Base-by-base conservation (phyloP, 2,888 invertebrate species). In the Hypsopygia costalis region DNA sequence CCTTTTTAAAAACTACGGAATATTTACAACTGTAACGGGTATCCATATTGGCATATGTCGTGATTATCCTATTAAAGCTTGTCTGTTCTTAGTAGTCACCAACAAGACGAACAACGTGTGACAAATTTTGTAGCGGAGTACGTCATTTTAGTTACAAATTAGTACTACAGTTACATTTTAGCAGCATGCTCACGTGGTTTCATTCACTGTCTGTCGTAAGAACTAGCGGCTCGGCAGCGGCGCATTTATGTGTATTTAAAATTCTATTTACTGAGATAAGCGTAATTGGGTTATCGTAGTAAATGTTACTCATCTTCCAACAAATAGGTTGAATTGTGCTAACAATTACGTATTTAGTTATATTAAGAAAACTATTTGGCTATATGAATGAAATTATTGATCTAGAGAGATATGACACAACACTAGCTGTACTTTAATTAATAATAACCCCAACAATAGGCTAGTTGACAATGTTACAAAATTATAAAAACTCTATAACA, bases 281-380 rank as follows among this genome's bases (percentile, higher is more conserved):
- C 40, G 45, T 64, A 81, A 80, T 75, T 81, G 61, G 83, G 83
- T 82, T 83, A 83, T 83, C 83, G 66, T 44, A 50, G 57, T 52
- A 58, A 25, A 61, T 43, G 43, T 52, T 69, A 66, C 67, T 65
- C 74, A 76, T 75, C 74, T 72, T 62, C 48, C 66, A 73, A 70
- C 70, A 75, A 73, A 74, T 70, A 69, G 61, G 65, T 69, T 66
- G 65, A 63, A 58, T 61, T 51, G n/a, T n/a, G 25, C 6, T 16
- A 16, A 25, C n/a, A 25, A 3, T 25, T 25, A 25, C n/a, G 25
- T 25, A 25, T 4, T 8, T 25, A n/a, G 21, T 21, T 5, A n/a
- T n/a, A 21, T 6, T 21, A 21, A 21, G 3, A 5, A 21, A 21
- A 21, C 21, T 21, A 5, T 21, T 21, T 21, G 3, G 21, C 21